Conservation (phyloP, 1,140 invertebrate genomes). For the Polypedilum pembai region DNA sequence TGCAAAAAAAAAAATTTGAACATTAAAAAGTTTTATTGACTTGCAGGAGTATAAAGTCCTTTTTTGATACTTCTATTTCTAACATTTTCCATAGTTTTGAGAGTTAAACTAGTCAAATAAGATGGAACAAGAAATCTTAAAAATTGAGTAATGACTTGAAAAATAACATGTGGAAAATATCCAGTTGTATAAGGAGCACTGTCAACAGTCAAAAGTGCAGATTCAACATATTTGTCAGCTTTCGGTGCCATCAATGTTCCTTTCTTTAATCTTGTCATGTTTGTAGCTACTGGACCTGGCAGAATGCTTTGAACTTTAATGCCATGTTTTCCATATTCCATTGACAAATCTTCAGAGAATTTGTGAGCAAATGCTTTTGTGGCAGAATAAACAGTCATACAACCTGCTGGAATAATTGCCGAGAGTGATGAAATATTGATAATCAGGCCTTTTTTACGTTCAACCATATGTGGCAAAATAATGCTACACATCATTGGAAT, state of each 20-base stretch:
- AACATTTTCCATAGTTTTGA: slow-evolving; percentile 54
- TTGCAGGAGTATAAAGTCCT: slow-evolving; percentile 9
- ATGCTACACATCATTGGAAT: slow-evolving; percentile 77
- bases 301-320: slow-evolving; percentile 77
- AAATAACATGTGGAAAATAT: slow-evolving; percentile 64
- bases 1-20: not conserved
- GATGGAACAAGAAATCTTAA: slow-evolving; percentile 47
- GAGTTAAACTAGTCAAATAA: slow-evolving; percentile 50
- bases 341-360: slow-evolving; percentile 68
- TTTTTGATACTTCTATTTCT: slow-evolving; percentile 45
- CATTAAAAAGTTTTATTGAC: not conserved
- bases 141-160: slow-evolving; percentile 50
- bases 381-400: slow-evolving; percentile 81
- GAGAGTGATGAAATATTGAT: slow-evolving; percentile 88
- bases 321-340: slow-evolving; percentile 69
- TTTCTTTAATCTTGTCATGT: slow-evolving; percentile 81
- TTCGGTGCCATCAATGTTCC: slow-evolving; percentile 73
- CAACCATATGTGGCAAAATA: slow-evolving; percentile 82
- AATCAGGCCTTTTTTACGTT: slow-evolving; percentile 74
- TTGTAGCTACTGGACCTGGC: slow-evolving; percentile 86
- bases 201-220: slow-evolving; percentile 69
- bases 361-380: slow-evolving; percentile 85
- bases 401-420: slow-evolving; percentile 68
- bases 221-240: slow-evolving; percentile 66
- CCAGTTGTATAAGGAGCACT: slow-evolving; percentile 66